Conservation (phyloP, 2,888 invertebrate species). For the Agrochola lychnidis region DNA sequence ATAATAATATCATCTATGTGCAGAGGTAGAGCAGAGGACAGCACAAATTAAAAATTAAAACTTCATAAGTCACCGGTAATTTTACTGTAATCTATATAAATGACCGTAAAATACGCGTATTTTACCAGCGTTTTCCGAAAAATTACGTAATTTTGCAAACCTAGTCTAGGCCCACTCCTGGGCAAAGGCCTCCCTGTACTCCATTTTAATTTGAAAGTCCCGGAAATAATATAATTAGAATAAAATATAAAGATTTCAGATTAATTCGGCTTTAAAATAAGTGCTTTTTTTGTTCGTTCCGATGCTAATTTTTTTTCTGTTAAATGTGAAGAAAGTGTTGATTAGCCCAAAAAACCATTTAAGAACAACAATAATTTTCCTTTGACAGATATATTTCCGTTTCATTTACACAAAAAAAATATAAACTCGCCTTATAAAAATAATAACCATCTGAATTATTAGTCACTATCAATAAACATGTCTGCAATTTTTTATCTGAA, state of each 20-base stretch:
- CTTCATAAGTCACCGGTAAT: too few relatives aligned
- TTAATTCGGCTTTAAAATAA: not conserved
- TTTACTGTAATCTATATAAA: too few relatives aligned
- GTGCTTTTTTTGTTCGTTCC: not conserved
- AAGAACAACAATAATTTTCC: not conserved
- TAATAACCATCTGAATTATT: constrained; percentile 33
- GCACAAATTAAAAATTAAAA: too few relatives aligned
- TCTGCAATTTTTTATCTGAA: constrained; percentile 26
- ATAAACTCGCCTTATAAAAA: constrained; percentile 17
- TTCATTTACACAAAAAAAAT: constrained; percentile 26
- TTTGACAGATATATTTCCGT: constrained; percentile 8
- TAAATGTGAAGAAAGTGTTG: constrained; percentile 2
- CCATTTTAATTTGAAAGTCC: too few relatives aligned
- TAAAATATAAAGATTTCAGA: not conserved
- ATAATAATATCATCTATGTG: too few relatives aligned
- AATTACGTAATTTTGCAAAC: too few relatives aligned
- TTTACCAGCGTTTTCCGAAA: too few relatives aligned
- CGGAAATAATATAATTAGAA: too few relatives aligned
- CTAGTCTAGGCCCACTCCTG: too few relatives aligned
- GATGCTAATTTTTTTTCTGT: not conserved
- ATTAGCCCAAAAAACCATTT: constrained; percentile 9
- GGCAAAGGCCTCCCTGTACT: too few relatives aligned
- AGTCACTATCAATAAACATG: constrained; percentile 50
- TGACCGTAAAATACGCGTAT: too few relatives aligned
- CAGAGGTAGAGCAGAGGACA: too few relatives aligned